These are phyloP conservation scores for Tiliqua scincoides DNA, from an alignment of 2,113 vertebrate genomes.

Conservation along the genomic window DNA sequence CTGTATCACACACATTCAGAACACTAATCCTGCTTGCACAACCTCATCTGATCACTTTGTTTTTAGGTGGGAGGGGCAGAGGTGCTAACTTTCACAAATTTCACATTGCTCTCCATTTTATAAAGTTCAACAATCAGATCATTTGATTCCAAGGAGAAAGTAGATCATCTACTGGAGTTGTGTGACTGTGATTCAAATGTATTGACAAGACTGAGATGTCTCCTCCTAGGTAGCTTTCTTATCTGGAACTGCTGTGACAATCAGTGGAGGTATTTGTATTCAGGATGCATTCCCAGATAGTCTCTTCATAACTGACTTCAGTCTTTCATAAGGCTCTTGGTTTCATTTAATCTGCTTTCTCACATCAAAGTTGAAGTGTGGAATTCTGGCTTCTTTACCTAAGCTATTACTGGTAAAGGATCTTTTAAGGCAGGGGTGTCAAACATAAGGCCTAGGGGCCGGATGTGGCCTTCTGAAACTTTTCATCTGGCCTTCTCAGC, in stretches of 20 bases:
- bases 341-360: not conserved
- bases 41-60: not conserved
- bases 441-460: too few species aligned
- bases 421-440: too few species aligned
- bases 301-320: not conserved
- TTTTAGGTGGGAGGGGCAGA: not conserved
- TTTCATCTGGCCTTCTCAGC: too few species aligned
- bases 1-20: not conserved
- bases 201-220: not conserved
- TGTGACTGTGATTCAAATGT: not conserved
- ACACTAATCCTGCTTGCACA: not conserved
- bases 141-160: slow-evolving; percentile 3
- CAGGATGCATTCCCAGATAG: not conserved
- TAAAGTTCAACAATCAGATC: not conserved
- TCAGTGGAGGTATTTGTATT: not conserved
- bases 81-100: not conserved
- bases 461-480: too few species aligned
- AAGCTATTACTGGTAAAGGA: not conserved
- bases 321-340: not conserved
- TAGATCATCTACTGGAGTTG: not conserved
- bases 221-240: not conserved
- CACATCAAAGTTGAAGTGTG: not conserved
- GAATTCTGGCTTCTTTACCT: not conserved
- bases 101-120: not conserved
- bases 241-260: not conserved